Conservation (phyloP, 2,888 invertebrate genomes). For the Gibbula magus region DNA sequence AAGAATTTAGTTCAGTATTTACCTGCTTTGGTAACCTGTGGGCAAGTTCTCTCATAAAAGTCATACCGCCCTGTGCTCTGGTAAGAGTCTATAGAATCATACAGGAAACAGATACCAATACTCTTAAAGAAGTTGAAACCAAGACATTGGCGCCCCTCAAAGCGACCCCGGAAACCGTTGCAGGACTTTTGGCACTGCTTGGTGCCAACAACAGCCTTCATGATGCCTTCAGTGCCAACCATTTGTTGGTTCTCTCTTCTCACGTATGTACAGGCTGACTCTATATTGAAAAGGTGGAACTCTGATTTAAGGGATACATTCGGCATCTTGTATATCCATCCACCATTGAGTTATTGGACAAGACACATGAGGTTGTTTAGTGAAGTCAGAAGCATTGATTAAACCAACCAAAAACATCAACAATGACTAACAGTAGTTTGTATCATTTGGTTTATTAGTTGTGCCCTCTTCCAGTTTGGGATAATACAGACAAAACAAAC, state of each 20-base stretch:
- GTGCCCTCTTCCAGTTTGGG: no score
- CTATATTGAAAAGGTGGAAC: not conserved
- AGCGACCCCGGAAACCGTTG: not conserved
- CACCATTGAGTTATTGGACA: not conserved
- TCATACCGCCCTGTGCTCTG: slow-evolving; percentile 12
- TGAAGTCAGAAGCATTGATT: no score
- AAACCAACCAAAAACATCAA: no score
- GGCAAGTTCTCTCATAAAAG: slow-evolving; percentile 28
- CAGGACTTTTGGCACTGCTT: slow-evolving; percentile 18
- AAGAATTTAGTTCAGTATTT: not conserved
- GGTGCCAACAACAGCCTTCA: not conserved
- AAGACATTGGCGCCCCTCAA: slow-evolving; percentile 24
- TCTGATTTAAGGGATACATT: no score
- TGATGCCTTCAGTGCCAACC: not conserved
- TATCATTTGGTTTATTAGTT: no score
- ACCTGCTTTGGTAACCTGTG: slow-evolving; percentile 26
- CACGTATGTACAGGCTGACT: not conserved
- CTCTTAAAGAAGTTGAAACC: slow-evolving; percentile 30
- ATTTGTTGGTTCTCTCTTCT: not conserved
- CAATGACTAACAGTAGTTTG: no score
- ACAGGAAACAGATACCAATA: slow-evolving; percentile 20
- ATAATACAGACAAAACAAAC: no score
- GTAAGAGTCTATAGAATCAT: not conserved
- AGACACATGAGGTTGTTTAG: not conserved
- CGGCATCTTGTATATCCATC: no score